Evolutionary conservation across 2,113 vertebrate genomes (phyloP).

Genomic region (Procavia capensis): DNA sequence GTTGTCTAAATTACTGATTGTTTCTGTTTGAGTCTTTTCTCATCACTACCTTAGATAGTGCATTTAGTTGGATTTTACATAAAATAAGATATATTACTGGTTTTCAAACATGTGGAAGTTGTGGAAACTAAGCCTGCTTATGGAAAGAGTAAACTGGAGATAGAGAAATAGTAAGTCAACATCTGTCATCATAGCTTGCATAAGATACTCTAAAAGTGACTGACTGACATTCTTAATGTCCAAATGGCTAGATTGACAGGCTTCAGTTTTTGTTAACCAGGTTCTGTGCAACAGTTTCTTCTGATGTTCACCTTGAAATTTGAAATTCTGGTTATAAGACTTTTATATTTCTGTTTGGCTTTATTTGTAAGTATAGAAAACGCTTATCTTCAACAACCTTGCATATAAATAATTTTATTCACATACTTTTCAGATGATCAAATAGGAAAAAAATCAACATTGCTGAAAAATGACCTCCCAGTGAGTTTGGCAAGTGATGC

Average conservation of each 20-base stretch:
- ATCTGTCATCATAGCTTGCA: not conserved
- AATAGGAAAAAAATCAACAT: slow-evolving; percentile 9
- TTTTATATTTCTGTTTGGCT: not conserved
- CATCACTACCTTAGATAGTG: not conserved
- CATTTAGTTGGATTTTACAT: not conserved
- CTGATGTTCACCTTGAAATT: slow-evolving; percentile 30
- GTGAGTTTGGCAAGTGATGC: not conserved
- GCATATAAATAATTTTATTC: slow-evolving; percentile 41
- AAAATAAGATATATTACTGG: not conserved
- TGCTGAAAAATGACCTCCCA: not conserved
- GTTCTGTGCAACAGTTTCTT: slow-evolving; percentile 2
- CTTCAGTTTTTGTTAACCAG: slow-evolving; percentile 30
- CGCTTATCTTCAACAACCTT: not conserved
- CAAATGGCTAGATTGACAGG: not conserved
- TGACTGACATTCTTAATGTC: not conserved
- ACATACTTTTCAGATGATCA: not conserved
- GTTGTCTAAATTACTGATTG: not conserved
- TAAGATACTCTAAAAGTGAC: not conserved
- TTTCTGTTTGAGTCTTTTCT: slow-evolving; percentile 22
- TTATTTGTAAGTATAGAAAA: slow-evolving; percentile 23
- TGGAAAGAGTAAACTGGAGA: not conserved
- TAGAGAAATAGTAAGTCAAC: slow-evolving; percentile 11
- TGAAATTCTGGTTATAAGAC: slow-evolving; percentile 18
- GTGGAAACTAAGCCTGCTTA: not conserved
- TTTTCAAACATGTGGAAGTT: slow-evolving; percentile 38